A percentile compares a stretch with the other conserved stretches of the same genome.
These are phyloP conservation scores for Ceyx erithaca DNA, from an alignment of 2,797 vertebrate genomes.

Conservation along the genomic window DNA sequence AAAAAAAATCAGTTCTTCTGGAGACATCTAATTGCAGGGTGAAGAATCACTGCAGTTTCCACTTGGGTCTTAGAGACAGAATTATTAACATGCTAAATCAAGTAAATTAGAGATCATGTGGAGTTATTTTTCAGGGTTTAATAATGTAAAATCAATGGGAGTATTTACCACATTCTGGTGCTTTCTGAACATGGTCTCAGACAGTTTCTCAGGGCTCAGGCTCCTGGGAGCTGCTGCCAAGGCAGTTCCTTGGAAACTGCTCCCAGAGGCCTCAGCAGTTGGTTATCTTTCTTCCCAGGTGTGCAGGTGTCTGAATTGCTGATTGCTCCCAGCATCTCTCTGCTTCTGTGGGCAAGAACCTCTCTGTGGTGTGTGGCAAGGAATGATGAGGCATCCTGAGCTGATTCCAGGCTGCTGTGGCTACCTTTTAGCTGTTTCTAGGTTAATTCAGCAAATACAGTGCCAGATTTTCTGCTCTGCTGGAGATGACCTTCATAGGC, in stretches of 20 bases:
- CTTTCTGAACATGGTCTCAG: neutral
- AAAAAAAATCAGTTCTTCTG: neutral
- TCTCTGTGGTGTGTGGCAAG: neutral
- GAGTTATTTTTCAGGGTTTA: conserved; percentile 40
- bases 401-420: neutral
- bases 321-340: neutral
- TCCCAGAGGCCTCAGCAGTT: neutral
- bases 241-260: neutral
- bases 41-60: neutral
- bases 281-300: neutral
- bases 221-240: neutral
- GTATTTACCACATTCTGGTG: neutral
- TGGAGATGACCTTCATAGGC: neutral
- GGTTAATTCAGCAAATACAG: neutral
- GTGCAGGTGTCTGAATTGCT: neutral
- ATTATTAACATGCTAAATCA: conserved; percentile 32
- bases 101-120: neutral
- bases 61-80: neutral
- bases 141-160: conserved; percentile 54
- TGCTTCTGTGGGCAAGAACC: neutral
- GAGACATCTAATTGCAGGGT: conserved; percentile 1
- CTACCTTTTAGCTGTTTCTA: neutral
- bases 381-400: neutral
- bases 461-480: neutral
- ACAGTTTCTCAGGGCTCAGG: neutral